phyloP scores from a whole-genome alignment of 2,888 invertebrate genomes.

The Cybosia mesomella region DNA sequence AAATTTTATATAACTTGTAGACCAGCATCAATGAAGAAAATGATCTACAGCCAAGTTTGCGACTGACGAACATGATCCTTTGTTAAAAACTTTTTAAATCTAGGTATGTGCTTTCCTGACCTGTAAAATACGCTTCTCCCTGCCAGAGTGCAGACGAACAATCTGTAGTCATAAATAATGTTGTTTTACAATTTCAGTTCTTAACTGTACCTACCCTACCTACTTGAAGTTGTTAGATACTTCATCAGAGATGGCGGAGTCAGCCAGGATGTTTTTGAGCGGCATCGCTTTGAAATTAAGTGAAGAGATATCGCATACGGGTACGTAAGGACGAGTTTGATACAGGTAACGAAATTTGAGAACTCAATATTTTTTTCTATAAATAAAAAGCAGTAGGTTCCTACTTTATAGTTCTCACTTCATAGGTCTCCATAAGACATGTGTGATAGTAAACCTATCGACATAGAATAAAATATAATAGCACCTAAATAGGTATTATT shows the following conservation, averaged over 20 bases:
- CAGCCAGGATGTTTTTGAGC: conserved; percentile 7
- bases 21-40: background rate
- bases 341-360: background rate
- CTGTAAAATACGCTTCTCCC: conserved; percentile 5
- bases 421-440: no score
- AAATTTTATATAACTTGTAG: background rate
- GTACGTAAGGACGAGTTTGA: background rate
- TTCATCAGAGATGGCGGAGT: conserved; percentile 3
- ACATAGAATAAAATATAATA: no score
- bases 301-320: conserved; percentile 14
- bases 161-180: conserved; percentile 11
- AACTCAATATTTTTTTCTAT: no score
- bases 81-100: conserved; percentile 3
- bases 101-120: background rate
- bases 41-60: background rate
- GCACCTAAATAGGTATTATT: no score
- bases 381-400: no score
- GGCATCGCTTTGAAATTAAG: conserved; percentile 13
- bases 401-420: no score
- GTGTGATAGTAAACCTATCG: no score
- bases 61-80: background rate
- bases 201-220: background rate
- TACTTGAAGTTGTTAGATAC: background rate
- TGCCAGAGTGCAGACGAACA: background rate
- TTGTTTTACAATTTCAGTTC: background rate